Conservation (phyloP, 2,113 vertebrate genomes). For the Datnioides undecimradiatus region DNA sequence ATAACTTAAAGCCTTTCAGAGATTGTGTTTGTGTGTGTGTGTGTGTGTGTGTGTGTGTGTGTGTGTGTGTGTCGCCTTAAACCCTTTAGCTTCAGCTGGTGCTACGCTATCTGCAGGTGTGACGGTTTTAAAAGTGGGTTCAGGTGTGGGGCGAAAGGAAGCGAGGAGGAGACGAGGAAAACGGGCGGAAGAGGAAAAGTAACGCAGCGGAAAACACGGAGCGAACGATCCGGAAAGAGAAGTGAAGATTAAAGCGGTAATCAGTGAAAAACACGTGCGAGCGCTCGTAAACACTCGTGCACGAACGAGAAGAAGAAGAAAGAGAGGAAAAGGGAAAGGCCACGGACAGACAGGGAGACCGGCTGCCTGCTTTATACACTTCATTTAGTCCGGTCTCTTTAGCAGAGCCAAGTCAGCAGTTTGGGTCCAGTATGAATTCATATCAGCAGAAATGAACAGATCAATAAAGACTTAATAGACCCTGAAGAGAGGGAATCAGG, state of each 20-base stretch:
- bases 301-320: conserved; percentile 41
- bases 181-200: conserved; percentile 25
- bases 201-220: conserved; percentile 53
- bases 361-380: conserved; percentile 78
- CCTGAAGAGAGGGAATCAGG: conserved; percentile 76
- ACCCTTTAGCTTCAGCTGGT: conserved; percentile 46
- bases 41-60: conserved; percentile 24
- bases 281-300: conserved; percentile 46
- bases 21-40: conserved; percentile 14
- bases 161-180: conserved; percentile 10
- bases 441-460: conserved; percentile 86
- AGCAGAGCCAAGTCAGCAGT: conserved; percentile 84
- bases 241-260: conserved; percentile 67
- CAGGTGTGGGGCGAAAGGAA: conserved; percentile 57
- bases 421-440: conserved; percentile 84
- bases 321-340: no score
- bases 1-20: conserved; percentile 39
- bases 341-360: conserved; percentile 39
- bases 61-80: conserved; percentile 39
- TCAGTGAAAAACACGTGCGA: conserved; percentile 55
- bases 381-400: conserved; percentile 83
- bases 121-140: conserved; percentile 61
- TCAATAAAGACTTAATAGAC: conserved; percentile 88
- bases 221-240: conserved; percentile 60
- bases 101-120: conserved; percentile 57